Percentiles rank a stretch among this genome's conserved stretches.
Conservation (phyloP, 2,113 vertebrate species). For the Pipra filicauda region DNA sequence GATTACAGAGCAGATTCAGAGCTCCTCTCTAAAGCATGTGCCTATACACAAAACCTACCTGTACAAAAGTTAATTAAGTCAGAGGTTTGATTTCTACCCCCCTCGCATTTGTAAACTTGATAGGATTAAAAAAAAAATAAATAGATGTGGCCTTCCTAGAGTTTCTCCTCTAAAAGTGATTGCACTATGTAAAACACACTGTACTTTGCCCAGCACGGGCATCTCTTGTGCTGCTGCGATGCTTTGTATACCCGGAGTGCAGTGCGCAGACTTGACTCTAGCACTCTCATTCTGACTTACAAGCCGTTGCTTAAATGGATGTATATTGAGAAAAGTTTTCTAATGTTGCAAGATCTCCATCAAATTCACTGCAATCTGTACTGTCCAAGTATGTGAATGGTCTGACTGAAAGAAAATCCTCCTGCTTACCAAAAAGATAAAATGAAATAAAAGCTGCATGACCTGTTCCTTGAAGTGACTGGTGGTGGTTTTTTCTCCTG, state of each 20-base stretch:
- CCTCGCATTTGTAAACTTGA: constrained; percentile 49
- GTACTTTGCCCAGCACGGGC: constrained; percentile 58
- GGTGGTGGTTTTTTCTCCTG: neutral
- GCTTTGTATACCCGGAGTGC: constrained; percentile 67
- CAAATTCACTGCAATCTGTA: constrained; percentile 66
- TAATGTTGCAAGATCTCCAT: constrained; percentile 68
- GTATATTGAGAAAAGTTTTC: constrained; percentile 71
- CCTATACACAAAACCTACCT: constrained; percentile 60
- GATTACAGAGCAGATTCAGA: constrained; percentile 51
- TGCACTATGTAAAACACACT: constrained; percentile 71
- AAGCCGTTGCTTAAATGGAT: constrained; percentile 67
- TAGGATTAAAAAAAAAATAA: neutral
- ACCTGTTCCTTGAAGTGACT: constrained; percentile 37
- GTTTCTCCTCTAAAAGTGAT: constrained; percentile 66
- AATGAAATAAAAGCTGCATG: constrained; percentile 76
- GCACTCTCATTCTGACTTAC: constrained; percentile 52
- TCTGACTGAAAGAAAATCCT: constrained; percentile 63
- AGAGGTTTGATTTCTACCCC: constrained; percentile 33
- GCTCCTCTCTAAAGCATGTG: constrained; percentile 48
- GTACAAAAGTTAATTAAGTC: constrained; percentile 37
- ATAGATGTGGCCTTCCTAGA: constrained; percentile 61
- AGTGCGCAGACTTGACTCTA: constrained; percentile 3
- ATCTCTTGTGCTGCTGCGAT: constrained; percentile 63
- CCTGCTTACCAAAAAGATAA: constrained; percentile 61
- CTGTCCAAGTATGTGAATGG: constrained; percentile 60